Base-by-base conservation (phyloP, 2,797 vertebrate species). In the Hippocampus kuda region DNA sequence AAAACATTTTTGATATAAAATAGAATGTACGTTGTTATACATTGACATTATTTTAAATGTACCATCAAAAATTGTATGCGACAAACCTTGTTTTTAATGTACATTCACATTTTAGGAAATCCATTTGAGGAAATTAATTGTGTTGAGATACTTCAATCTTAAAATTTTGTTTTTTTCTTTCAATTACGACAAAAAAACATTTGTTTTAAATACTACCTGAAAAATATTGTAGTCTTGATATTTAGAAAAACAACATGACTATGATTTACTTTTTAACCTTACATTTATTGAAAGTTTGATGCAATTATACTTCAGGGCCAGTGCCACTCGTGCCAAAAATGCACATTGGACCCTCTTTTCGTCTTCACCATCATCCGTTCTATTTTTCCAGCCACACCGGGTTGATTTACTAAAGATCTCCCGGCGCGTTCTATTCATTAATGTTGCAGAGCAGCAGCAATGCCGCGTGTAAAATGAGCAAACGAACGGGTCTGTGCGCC, bases 401-500 rank as follows among this genome's bases (percentile, higher is more conserved):
- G 1, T 56, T 26, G 53, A 56, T 56, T 56, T 56, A 1, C n/a
- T 12, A 24, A 11, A 56, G n/a, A 24, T 11, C n/a, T 53, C 51
- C 51, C 9, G 18, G 51, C 20, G 20, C 20, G 8, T 48, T n/a
- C 18, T 53, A 7, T 20, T 53, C 7, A 51, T 51, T 20, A 51
- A 9, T 7, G 34, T 41, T 22, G 34, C 9, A n/a, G n/a, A 3
- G 54, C 41, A 9, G 12, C 59, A n/a, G 38, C 10, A 15, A 59
- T 9, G 30, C 30, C n/a, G 61, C 61, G 61, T 41, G 63, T 42
- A 26, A 65, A 46, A 65, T 26, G 63, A 46, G 61, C 38, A 57
- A 57, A 57, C 4, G 24, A 27, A 27, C 8, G 15, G 11, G 41
- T 24, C 42, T 16, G 16, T 27, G 42, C 44, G 16, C 6, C 63